Evolutionary conservation across 2,888 invertebrate genomes (phyloP), one percentile per base, ranked within the genome.

Genomic region (Pemphredon lugubris): DNA sequence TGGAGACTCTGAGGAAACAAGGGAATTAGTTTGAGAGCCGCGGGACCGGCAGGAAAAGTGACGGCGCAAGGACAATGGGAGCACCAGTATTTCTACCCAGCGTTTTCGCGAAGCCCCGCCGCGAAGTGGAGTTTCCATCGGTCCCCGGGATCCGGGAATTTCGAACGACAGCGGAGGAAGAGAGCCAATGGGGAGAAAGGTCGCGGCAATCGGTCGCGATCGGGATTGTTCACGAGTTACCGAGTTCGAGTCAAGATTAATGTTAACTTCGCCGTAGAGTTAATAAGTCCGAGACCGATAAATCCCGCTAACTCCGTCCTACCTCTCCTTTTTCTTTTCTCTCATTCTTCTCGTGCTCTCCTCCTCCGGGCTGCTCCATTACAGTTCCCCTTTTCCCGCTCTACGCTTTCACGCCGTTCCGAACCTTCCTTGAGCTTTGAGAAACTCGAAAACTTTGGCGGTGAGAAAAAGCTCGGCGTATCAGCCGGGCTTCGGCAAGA

Each of bases 201-300:
- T 75, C 78, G 47, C 57, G 40, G 72, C 79, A 75, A 80, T 80
- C 79, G 79, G 54, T 59, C 48, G 66, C 82, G 75, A 78, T 81
- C 81, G 75, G 73, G 74, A 81, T 80, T 80, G 79, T 79, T 80
- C 79, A 65, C 79, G 74, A 79, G 81, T 79, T 79, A 79, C 75
- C 67, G 79, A 77, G 75, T 81, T 82, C 75, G 66, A 73, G 75
- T 78, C 79, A 81, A 85, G 84, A 84, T 87, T 86, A 87, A 87
- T 87, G 87, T 88, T 84, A 86, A 87, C 86, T 88, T 84, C 81
- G 81, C 86, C 86, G 75, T 80, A 76, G 84, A 86, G 87, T 87
- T 87, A 87, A 87, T 87, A 87, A 86, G 86, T 86, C 85, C 83
- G 82, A 81, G 84, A 83, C 82, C 82, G 83, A 85, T 87, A 87